Evolutionary conservation across 2,888 invertebrate species (phyloP).

Genomic region (Caenorhabditis wallacei): DNA sequence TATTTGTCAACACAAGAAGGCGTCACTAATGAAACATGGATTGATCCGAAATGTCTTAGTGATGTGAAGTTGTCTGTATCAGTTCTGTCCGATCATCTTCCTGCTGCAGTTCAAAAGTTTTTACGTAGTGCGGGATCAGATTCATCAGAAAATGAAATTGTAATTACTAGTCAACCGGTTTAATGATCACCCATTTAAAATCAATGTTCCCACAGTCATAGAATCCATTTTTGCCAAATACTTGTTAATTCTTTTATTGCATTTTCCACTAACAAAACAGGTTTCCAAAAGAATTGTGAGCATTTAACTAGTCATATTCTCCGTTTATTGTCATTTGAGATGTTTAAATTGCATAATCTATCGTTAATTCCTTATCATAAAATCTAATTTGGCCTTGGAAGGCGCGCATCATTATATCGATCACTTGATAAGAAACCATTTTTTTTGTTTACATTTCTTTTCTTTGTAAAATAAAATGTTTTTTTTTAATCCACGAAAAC

Average conservation of each 20-base stretch:
- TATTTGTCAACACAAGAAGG: conserved; percentile 86
- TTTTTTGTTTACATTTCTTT: conserved; percentile 1
- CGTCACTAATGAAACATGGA: conserved; percentile 63
- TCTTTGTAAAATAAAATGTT: neutral
- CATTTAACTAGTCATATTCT: conserved; percentile 16
- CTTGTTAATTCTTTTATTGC: neutral
- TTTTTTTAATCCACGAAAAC: neutral
- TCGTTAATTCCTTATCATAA: neutral
- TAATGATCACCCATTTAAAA: neutral
- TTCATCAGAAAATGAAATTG: neutral
- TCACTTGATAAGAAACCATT: conserved; percentile 2
- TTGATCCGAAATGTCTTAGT: conserved; percentile 72
- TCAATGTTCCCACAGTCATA: too few relatives aligned
- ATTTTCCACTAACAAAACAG: neutral
- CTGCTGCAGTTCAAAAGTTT: conserved; percentile 83
- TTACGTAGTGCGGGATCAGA: conserved; percentile 11
- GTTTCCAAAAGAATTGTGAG: neutral
- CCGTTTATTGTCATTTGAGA: too few relatives aligned
- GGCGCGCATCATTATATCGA: neutral
- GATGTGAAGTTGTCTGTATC: conserved; percentile 90
- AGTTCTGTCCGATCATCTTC: conserved; percentile 92
- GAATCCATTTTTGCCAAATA: too few relatives aligned
- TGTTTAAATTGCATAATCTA: conserved; percentile 16
- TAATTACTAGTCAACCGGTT: conserved; percentile 49
- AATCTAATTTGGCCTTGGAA: conserved; percentile 25